These are phyloP conservation scores for Silvanus unidentatus DNA, from an alignment of 2,888 invertebrate genomes.

Conservation along the genomic window DNA sequence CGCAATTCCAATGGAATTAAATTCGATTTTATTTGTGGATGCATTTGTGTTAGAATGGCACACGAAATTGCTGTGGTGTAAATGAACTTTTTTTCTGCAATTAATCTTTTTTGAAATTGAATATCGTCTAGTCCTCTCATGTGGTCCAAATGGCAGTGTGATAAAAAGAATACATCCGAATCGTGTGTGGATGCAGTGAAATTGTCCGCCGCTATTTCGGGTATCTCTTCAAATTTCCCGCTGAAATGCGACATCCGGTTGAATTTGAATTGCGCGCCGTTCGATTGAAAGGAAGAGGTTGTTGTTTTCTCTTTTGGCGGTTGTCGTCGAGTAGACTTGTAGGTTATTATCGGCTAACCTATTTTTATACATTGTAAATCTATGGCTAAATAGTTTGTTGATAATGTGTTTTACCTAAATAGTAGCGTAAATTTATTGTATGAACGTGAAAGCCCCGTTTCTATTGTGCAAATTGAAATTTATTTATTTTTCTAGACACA, in stretches of 20 bases:
- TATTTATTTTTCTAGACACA: neutral
- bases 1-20: slow-evolving; percentile 30
- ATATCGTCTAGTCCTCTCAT: slow-evolving; percentile 49
- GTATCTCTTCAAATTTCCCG: slow-evolving; percentile 57
- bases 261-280: slow-evolving; percentile 26
- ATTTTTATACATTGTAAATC: slow-evolving; percentile 27
- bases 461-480: neutral
- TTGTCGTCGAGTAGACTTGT: slow-evolving; percentile 32
- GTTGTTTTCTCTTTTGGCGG: slow-evolving; percentile 35
- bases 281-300: slow-evolving; percentile 27
- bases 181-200: slow-evolving; percentile 48
- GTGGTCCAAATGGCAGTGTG: slow-evolving; percentile 63
- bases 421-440: too few species aligned
- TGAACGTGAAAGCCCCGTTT: too few species aligned
- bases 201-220: slow-evolving; percentile 57
- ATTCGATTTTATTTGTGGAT: slow-evolving; percentile 26
- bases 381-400: neutral
- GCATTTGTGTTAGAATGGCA: slow-evolving; percentile 31
- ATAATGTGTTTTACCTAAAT: too few species aligned
- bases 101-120: slow-evolving; percentile 36
- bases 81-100: slow-evolving; percentile 25
- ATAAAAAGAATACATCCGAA: slow-evolving; percentile 56
- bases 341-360: slow-evolving; percentile 46
- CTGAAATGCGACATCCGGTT: slow-evolving; percentile 54
- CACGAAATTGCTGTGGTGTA: slow-evolving; percentile 39